phyloP scores from a whole-genome alignment of 1,140 invertebrate genomes.

The Micrasema longulum region DNA sequence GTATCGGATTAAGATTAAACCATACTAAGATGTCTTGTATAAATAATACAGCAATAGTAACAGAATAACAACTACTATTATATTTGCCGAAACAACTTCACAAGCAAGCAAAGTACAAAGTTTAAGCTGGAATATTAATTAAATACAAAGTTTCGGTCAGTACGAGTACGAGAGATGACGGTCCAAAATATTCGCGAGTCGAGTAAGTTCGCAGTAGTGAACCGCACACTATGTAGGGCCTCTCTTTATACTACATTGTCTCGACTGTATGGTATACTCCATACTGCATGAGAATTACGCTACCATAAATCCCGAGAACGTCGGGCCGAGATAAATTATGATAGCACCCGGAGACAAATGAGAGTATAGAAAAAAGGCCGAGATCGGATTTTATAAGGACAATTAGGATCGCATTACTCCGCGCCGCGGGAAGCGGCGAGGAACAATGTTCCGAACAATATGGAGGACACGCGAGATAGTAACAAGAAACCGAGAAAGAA shows the following conservation, averaged over 20 bases:
- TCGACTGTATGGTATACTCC: conserved; percentile 7
- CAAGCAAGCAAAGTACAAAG: no score
- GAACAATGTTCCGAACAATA: no score
- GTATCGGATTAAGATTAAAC: no score
- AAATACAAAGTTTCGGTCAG: background rate
- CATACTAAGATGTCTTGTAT: no score
- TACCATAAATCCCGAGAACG: conserved; percentile 49
- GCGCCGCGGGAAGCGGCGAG: conserved; percentile 5
- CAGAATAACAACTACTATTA: no score
- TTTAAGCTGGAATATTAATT: background rate
- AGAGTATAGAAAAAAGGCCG: conserved; percentile 46
- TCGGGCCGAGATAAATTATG: conserved; percentile 53
- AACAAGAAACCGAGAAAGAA: no score
- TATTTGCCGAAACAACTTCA: no score
- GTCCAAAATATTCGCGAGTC: background rate
- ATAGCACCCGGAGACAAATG: conserved; percentile 52
- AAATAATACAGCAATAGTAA: no score
- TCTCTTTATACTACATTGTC: no score
- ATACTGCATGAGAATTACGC: conserved; percentile 41
- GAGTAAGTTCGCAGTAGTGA: background rate
- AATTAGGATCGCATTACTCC: conserved; percentile 53
- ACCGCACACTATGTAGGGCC: background rate
- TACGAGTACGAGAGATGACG: background rate
- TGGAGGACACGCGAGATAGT: no score
- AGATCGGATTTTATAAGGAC: conserved; percentile 54